Base-by-base conservation (phyloP, 2,888 invertebrate species). In the Poecilus cupreus region DNA sequence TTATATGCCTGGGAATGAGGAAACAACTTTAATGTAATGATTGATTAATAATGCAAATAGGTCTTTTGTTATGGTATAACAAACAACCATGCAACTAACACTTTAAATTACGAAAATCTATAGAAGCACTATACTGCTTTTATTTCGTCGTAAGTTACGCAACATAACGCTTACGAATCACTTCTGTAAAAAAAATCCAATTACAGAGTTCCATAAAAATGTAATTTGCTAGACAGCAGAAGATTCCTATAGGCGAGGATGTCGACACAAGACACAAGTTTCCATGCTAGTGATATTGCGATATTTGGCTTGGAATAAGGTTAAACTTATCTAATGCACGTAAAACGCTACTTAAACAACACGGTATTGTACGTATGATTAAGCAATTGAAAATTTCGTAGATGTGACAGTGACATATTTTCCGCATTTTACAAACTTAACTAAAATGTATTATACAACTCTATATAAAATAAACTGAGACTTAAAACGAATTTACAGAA, bases 51-150 rank as follows among this genome's bases (percentile, higher is more conserved):
- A 24, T 11, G 43, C 0, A 10, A 13, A 24, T 22, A 13, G 68
- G 68, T 68, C 68, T 18, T 68, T 68, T 68, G 68, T 68, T 10
- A 60, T 43, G 5, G 26, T 10, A 16, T n/a, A 68, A 39, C 68
- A 68, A 57, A 68, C 68, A 20, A 51, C 51, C 18, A 68, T 22
- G 26, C 6, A 68, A 72, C 72, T 46, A 72, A 72, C 72, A 46
- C 46, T 72, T 72, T 72, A 43, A 72, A 72, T 72, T 72, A 72
- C 46, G 46, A 72, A 72, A 72, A 72, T 72, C 72, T 72, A 46
- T 26, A 6, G 13, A n/a, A n/a, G n/a, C n/a, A n/a, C n/a, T n/a
- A n/a, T n/a, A n/a, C n/a, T n/a, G n/a, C 43, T 18, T 70, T 8
- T 70, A 70, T 70, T 70, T 11, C 37, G 3, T 20, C 20, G 22